These are phyloP conservation scores for Electrona antarctica DNA, from an alignment of 2,113 vertebrate genomes.

Conservation along the genomic window DNA sequence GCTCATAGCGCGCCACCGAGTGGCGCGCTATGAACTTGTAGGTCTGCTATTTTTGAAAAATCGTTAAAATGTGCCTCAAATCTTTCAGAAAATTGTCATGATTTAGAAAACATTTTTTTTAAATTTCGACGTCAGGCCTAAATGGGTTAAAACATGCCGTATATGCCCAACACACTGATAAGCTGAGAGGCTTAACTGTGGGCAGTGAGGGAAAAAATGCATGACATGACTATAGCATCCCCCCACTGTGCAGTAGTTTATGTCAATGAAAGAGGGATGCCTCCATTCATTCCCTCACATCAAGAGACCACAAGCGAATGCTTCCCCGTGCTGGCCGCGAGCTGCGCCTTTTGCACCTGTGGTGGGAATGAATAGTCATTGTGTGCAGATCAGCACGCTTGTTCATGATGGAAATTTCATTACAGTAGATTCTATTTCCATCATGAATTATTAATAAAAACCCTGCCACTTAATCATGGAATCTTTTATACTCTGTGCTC, in stretches of 20 bases:
- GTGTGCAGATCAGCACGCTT: slow-evolving; percentile 74
- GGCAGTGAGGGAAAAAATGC: background rate
- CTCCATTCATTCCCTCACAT: slow-evolving; percentile 52
- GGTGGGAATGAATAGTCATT: slow-evolving; percentile 52
- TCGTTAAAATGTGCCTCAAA: no score
- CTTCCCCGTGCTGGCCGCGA: slow-evolving; percentile 48
- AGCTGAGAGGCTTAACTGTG: background rate
- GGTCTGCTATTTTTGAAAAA: no score
- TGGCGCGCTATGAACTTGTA: no score
- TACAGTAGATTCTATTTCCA: slow-evolving; percentile 87
- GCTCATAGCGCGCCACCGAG: no score
- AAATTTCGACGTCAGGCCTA: background rate
- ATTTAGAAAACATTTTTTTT: no score
- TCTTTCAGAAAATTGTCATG: no score
- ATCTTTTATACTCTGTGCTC: slow-evolving; percentile 33
- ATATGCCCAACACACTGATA: background rate
- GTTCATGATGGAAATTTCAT: slow-evolving; percentile 94
- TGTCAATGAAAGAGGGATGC: slow-evolving; percentile 4
- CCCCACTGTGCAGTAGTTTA: slow-evolving; percentile 11
- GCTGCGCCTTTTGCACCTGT: slow-evolving; percentile 63
- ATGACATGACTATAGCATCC: slow-evolving; percentile 34
- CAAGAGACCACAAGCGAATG: slow-evolving; percentile 12
- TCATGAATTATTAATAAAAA: slow-evolving; percentile 90
- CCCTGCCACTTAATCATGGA: slow-evolving; percentile 65
- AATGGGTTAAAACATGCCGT: slow-evolving; percentile 22